Base-by-base conservation (phyloP, 1,140 invertebrate genomes). In the Antheraea pernyi region DNA sequence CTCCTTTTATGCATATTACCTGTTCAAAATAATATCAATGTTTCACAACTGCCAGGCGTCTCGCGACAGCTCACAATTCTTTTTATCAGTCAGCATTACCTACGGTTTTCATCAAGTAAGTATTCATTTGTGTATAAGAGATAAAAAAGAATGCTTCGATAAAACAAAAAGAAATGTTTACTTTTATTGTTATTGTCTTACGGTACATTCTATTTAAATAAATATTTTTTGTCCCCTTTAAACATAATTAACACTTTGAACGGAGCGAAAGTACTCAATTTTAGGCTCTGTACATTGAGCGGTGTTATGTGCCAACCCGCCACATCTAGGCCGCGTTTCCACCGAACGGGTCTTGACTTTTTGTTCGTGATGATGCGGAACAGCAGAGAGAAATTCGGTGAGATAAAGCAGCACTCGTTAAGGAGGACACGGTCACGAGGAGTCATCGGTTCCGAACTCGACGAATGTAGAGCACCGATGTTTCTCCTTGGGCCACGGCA, bases 371-470 rank as follows among this genome's bases (percentile, higher is more conserved):
- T 86, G 83, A 84, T 86, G 83, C 87, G 83, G 85, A 88, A 88
- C 85, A 84, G 85, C 83, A 80, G 80, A 86, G 89, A 88, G 89
- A 90, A 91, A 90, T 91, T 91, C 80, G 84, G 86, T 79, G 82
- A 89, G 86, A 88, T 85, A 85, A 86, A 86, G 81, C 81, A 83
- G 82, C 74, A 84, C 80, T 85, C 78, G 76, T 71, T 86, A 86
- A 89, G 81, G 86, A 82, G 85, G 86, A 84, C 87, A 85, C 87
- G 86, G 89, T 89, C 86, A 90, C 82, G 81, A 88, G 80, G 82
- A 91, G 85, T 91, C 87, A 90, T 88, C 87, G 89, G 81, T 86
- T 87, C 81, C 81, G 74, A 85, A 88, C 82, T 86, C 78, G 78
- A 77, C 75, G 75, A 85, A 90, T 90, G 86, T 88, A 77, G 88